Conservation (phyloP, 2,888 invertebrate genomes). For the Brenthis daphne region DNA sequence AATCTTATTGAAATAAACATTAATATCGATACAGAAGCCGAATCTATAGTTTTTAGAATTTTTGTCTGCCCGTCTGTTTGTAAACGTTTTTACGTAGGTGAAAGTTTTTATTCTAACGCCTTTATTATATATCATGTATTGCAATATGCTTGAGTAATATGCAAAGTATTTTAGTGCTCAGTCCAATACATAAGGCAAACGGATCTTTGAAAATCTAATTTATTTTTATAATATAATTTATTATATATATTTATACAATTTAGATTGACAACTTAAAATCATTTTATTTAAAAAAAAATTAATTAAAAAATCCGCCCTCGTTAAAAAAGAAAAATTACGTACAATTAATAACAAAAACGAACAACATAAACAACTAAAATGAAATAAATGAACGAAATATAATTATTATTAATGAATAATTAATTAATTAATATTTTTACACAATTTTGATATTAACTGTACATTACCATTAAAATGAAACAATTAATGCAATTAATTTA, state of each 20-base stretch:
- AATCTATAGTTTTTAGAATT: too few relatives aligned
- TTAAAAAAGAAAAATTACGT: background rate
- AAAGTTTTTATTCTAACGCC: slow-evolving; percentile 2
- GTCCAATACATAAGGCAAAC: slow-evolving; percentile 1
- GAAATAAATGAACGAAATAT: background rate
- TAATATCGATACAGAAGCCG: too few relatives aligned
- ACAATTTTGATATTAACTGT: too few relatives aligned
- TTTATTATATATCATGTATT: background rate
- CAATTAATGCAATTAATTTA: background rate
- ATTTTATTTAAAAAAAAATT: background rate
- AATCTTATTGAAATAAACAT: too few relatives aligned
- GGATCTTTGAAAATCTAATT: background rate
- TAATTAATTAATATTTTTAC: background rate
- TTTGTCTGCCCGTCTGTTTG: too few relatives aligned
- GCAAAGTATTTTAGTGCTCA: slow-evolving; percentile 8
- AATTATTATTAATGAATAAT: too few relatives aligned
- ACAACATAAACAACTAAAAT: background rate
- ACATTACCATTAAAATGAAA: too few relatives aligned
- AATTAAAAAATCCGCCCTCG: background rate
- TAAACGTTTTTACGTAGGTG: background rate
- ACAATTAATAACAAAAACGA: slow-evolving; percentile 4
- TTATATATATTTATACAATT: too few relatives aligned
- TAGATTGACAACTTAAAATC: background rate
- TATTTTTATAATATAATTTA: too few relatives aligned
- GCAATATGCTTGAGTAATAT: background rate